Base-by-base conservation (phyloP, 2,888 invertebrate genomes). In the Tenthredo distinguenda region DNA sequence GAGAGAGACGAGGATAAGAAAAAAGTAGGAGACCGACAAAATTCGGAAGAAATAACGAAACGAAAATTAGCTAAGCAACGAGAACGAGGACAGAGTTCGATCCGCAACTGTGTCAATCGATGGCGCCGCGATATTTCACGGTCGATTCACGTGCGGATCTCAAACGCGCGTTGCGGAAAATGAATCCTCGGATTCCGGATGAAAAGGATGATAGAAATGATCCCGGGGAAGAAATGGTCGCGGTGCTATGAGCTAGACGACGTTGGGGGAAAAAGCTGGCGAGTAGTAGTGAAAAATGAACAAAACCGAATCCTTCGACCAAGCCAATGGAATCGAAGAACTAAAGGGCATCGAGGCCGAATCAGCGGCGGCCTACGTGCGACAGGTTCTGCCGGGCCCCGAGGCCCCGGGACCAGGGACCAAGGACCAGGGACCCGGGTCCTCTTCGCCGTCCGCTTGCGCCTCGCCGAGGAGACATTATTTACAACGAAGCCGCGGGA, bases 401-500 rank as follows among this genome's bases (percentile, higher is more conserved):
- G 84, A 79, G 83, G 76, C 85, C 55, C 84, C 62, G 26, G 84
- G 82, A 71, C 72, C 62, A 87, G 68, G 87, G 87, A 86, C 82
- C 62, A n/a, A 9, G 34, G 58, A 62, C 81, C 58, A 58, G 12
- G 31, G 55, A 62, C 55, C 21, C 71, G 31, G 58, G 47, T 72
- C 81, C 72, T 37, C 68, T 74, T 50, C 62, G 7, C 58, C 79
- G 84, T 87, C 47, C 65, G 55, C 76, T 74, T 86, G 58, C 58
- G 71, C 72, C 84, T 47, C 26, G 84, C 74, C 85, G 87, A 89
- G 86, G 90, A 90, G 91, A 92, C 92, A 92, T 92, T 92, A 93
- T 93, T 93, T 92, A 92, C 92, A 91, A 90, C 91, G 89, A 88
- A 89, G 90, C 88, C 90, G 87, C 87, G 87, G 90, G 91, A 90